phyloP scores from a whole-genome alignment of 2,888 invertebrate species.

The Dynastes tityus region DNA sequence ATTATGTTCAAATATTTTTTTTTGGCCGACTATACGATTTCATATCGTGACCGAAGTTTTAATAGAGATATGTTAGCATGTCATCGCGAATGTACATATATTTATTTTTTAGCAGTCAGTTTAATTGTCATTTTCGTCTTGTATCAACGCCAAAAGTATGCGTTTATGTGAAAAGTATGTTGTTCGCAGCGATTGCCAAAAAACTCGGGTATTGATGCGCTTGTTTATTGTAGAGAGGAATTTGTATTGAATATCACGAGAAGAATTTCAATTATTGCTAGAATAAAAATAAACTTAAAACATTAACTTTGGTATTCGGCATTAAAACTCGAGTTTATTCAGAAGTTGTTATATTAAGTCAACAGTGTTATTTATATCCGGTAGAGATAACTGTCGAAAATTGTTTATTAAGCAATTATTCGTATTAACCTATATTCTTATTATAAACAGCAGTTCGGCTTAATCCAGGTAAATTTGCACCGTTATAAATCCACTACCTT shows the following conservation, averaged over 20 bases:
- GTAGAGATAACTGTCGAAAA: too few relatives aligned
- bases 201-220: neutral
- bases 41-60: too few relatives aligned
- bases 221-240: conserved; percentile 9
- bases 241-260: neutral
- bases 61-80: too few relatives aligned
- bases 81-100: too few relatives aligned
- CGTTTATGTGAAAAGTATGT: conserved; percentile 5
- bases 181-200: neutral
- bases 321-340: neutral
- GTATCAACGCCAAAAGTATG: neutral
- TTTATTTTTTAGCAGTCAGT: too few relatives aligned
- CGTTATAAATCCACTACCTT: neutral
- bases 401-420: neutral
- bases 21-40: too few relatives aligned
- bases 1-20: too few relatives aligned
- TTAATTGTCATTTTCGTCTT: neutral
- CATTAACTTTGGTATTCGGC: too few relatives aligned
- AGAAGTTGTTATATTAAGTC: too few relatives aligned
- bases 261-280: too few relatives aligned
- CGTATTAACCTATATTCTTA: conserved; percentile 3
- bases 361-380: too few relatives aligned
- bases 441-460: conserved; percentile 19
- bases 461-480: neutral
- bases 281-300: too few relatives aligned